Percentiles rank a stretch among this genome's conserved stretches.
phyloP scores from a whole-genome alignment of 92 coral and sea anemone genomes.

The Porites cylindrica region DNA sequence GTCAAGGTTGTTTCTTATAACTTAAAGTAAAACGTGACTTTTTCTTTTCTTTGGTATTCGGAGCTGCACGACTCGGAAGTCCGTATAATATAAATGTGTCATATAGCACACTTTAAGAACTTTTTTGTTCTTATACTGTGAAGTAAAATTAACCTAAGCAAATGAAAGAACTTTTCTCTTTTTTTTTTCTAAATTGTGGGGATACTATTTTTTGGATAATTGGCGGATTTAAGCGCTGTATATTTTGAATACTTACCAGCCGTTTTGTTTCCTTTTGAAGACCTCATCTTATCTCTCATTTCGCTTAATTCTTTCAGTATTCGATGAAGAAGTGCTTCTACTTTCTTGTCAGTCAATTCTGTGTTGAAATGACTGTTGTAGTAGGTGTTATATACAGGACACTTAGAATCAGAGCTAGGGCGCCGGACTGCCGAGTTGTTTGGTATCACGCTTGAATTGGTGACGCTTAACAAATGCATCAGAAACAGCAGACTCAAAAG shows the following conservation, averaged over 20 bases:
- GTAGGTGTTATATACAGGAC: neutral
- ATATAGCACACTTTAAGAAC: too few relatives aligned
- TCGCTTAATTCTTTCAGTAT: neutral
- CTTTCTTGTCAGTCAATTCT: neutral
- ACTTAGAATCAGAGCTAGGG: neutral
- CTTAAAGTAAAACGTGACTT: too few relatives aligned
- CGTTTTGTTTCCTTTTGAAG: neutral
- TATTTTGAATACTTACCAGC: neutral
- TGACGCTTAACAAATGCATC: neutral
- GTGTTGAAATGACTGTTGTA: neutral
- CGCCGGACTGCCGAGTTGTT: slow-evolving; percentile 1
- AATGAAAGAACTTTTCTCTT: too few relatives aligned
- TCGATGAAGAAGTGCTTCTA: neutral
- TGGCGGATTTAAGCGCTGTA: too few relatives aligned
- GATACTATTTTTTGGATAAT: too few relatives aligned
- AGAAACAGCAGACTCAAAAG: neutral
- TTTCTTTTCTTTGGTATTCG: too few relatives aligned
- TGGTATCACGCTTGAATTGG: neutral
- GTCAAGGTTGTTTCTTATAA: too few relatives aligned
- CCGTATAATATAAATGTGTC: too few relatives aligned
- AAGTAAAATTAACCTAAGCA: too few relatives aligned
- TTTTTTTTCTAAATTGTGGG: too few relatives aligned
- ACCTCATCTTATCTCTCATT: neutral
- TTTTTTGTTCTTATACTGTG: too few relatives aligned
- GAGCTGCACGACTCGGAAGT: too few relatives aligned